Base-by-base conservation (phyloP, 2,113 vertebrate genomes). In the Suricata suricatta region DNA sequence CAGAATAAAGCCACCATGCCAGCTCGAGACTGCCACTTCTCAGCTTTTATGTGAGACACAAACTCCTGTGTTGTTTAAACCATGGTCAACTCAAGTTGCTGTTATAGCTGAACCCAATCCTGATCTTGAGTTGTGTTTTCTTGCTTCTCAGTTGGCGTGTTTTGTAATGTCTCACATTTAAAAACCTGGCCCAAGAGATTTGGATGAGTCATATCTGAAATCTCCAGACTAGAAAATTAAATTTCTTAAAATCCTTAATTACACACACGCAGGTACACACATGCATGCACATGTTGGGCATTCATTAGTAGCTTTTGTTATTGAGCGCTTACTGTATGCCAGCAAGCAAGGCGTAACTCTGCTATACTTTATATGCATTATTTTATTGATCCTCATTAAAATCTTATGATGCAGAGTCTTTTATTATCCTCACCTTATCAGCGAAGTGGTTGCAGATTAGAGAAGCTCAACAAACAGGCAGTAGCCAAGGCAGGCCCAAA, bases 171-270 rank as follows among this genome's bases (percentile, higher is more conserved):
- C 47, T 82, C 33, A 77, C 38, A 81, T 63, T 9, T 29, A 54
- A 33, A 19, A 54, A 83, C 19, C 44, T 74, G 82, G 17, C 54
- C 41, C 19, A 12, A 92, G 38, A 86, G 71, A 17, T 52, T 82
- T 92, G 38, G 25, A 35, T 97, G 57, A 93, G 54, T 92, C 60
- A 82, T 91, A 95, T 33, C n/a, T 72, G 81, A 27, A 97, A n/a
- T 81, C 64, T 69, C 72, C 54, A 85, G 82, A 63, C 72, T 71
- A 12, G 68, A 93, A 92, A 90, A 83, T 83, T 33, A 41, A 96
- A 71, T 96, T 27, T 86, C 35, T 90, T 50, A 71, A 38, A 79
- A 41, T 71, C 50, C 5, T 50, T 5, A 64, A 54, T 83, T 57
- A 54, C 29, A 29, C 41, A 47, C 12, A 35, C 19, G 72, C 29